Evolutionary conservation across 2,113 vertebrate species (phyloP).

Genomic region (Percopsis transmontana): DNA sequence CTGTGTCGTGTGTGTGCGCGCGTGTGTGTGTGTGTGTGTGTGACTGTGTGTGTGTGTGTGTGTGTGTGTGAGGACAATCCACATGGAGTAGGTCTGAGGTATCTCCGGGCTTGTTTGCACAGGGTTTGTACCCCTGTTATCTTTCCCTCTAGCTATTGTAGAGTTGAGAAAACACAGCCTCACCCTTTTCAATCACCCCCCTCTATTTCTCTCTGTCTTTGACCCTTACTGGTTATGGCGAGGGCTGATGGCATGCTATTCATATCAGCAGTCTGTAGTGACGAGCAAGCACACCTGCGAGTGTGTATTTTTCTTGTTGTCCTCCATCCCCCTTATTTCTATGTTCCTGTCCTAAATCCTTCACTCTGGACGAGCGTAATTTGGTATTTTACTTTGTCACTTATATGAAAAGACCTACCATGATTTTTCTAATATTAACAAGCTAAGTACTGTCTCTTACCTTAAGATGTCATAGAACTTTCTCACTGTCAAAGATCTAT

Average conservation of each 20-base stretch:
- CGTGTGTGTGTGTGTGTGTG: neutral
- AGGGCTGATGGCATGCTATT: constrained; percentile 60
- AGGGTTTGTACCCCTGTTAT: constrained; percentile 68
- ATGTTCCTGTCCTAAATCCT: neutral
- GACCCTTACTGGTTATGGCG: constrained; percentile 63
- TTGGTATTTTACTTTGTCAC: too few relatives aligned
- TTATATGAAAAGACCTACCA: too few relatives aligned
- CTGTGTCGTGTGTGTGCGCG: neutral
- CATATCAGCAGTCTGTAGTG: constrained; percentile 31
- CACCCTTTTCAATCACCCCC: constrained; percentile 36
- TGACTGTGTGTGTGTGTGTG: constrained; percentile 6
- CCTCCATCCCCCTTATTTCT: constrained; percentile 20
- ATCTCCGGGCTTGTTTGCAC: constrained; percentile 73
- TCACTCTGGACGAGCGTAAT: too few relatives aligned
- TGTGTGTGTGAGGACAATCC: neutral
- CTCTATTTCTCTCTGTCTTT: constrained; percentile 45
- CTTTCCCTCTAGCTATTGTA: constrained; percentile 63
- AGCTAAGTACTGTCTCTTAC: too few relatives aligned
- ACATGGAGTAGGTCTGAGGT: constrained; percentile 31
- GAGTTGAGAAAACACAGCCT: constrained; percentile 58
- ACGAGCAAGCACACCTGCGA: constrained; percentile 64
- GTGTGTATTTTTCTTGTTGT: constrained; percentile 54
- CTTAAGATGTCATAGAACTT: too few relatives aligned
- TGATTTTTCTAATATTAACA: too few relatives aligned
- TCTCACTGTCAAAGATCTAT: too few relatives aligned